Conservation (phyloP, 2,113 vertebrate species). For the Sula dactylatra region DNA sequence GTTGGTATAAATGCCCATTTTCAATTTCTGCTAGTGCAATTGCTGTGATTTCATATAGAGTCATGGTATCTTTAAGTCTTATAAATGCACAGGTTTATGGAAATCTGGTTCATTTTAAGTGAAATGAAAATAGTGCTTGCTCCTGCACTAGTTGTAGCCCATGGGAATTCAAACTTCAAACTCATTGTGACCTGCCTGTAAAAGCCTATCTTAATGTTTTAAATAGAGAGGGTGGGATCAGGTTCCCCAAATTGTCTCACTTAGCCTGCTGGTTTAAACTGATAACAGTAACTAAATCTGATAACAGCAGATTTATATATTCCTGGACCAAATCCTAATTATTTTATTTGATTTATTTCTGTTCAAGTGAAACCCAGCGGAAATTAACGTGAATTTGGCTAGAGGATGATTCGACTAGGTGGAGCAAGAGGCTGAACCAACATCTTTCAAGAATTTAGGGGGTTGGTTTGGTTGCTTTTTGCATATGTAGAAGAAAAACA, state of each 20-base stretch:
- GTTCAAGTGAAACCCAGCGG: neutral
- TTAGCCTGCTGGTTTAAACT: neutral
- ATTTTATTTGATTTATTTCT: neutral
- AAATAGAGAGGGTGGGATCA: neutral
- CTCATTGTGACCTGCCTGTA: neutral
- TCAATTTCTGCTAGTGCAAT: neutral
- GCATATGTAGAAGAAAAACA: neutral
- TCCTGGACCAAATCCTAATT: neutral
- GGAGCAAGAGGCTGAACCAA: neutral
- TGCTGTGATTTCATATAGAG: neutral
- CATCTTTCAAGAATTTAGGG: neutral
- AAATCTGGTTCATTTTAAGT: neutral
- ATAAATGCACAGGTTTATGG: neutral
- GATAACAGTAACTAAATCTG: neutral
- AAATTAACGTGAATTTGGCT: neutral
- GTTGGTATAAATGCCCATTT: neutral
- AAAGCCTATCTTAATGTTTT: neutral
- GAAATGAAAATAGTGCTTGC: neutral
- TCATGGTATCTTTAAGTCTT: neutral
- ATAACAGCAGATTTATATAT: neutral
- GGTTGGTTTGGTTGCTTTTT: rapidly evolving
- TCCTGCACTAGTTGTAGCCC: neutral
- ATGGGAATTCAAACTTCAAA: neutral
- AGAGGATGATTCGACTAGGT: neutral
- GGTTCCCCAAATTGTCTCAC: neutral